A percentile compares a stretch with the other conserved stretches of the same genome.
Evolutionary conservation across 2,113 vertebrate genomes (phyloP).

Genomic region (Ictalurus furcatus): DNA sequence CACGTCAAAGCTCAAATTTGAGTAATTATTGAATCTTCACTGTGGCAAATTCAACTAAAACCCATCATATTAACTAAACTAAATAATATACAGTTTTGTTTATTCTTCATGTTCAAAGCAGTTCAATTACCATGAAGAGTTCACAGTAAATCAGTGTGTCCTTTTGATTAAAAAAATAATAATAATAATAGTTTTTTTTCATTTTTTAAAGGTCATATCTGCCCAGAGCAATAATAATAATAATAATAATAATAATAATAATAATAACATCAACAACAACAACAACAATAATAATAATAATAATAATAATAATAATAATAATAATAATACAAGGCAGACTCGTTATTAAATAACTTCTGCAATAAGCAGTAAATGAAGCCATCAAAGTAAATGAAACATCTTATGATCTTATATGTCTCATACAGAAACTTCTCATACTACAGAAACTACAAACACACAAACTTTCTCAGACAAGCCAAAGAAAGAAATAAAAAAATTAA

Average conservation of each 20-base stretch:
- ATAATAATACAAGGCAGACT: background rate
- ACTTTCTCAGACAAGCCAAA: background rate
- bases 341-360: background rate
- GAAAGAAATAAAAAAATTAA: background rate
- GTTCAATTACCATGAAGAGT: background rate
- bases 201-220: background rate
- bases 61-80: background rate
- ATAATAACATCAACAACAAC: no score
- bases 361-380: background rate
- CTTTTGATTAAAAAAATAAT: background rate
- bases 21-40: background rate
- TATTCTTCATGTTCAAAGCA: background rate
- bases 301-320: background rate
- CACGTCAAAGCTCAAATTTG: background rate
- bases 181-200: background rate
- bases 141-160: background rate
- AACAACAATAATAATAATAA: background rate
- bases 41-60: background rate
- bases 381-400: background rate
- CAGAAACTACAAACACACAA: background rate
- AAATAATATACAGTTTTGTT: background rate
- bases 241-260: no score
- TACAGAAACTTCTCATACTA: background rate
- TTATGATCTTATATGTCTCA: background rate
- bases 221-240: background rate